A percentile compares a stretch with the other conserved stretches of the same genome.
These are phyloP conservation scores for Lasioglossum marginatum DNA, from an alignment of 2,888 invertebrate genomes.

Conservation along the genomic window DNA sequence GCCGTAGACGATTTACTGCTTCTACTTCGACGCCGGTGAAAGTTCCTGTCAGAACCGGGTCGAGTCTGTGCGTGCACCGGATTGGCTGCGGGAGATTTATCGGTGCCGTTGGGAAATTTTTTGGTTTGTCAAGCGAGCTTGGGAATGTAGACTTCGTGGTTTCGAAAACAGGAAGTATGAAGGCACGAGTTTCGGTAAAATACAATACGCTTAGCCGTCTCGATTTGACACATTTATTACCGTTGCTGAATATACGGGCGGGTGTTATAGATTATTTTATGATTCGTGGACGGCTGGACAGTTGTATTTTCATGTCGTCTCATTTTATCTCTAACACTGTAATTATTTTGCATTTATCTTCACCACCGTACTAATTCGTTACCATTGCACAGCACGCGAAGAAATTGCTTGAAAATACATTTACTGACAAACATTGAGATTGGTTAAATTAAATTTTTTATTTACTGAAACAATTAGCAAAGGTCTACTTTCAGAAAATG, in stretches of 20 bases:
- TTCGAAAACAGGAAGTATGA: not conserved
- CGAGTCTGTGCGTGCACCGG: not conserved
- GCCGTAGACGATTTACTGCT: not conserved
- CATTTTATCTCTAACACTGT: not conserved
- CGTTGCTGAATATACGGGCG: not conserved
- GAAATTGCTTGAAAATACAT: not conserved
- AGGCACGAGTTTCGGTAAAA: not conserved
- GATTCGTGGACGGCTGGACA: not conserved
- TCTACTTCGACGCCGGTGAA: slow-evolving; percentile 3
- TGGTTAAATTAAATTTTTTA: too few relatives aligned
- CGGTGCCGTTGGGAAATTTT: not conserved
- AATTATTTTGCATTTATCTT: not conserved
- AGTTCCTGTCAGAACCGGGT: slow-evolving; percentile 36
- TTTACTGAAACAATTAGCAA: not conserved
- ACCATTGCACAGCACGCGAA: not conserved
- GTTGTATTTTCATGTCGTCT: not conserved
- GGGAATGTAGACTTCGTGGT: not conserved
- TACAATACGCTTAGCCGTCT: not conserved
- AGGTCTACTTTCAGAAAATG: not conserved
- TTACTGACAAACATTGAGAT: too few relatives aligned
- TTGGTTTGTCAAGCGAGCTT: slow-evolving; percentile 8
- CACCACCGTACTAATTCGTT: not conserved
- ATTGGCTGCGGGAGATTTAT: not conserved
- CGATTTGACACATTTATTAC: not conserved
- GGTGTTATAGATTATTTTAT: not conserved